A percentile compares a stretch with the other conserved stretches of the same genome.
Conservation (phyloP, 2,888 invertebrate genomes). For the Ennomos quercinarius region DNA sequence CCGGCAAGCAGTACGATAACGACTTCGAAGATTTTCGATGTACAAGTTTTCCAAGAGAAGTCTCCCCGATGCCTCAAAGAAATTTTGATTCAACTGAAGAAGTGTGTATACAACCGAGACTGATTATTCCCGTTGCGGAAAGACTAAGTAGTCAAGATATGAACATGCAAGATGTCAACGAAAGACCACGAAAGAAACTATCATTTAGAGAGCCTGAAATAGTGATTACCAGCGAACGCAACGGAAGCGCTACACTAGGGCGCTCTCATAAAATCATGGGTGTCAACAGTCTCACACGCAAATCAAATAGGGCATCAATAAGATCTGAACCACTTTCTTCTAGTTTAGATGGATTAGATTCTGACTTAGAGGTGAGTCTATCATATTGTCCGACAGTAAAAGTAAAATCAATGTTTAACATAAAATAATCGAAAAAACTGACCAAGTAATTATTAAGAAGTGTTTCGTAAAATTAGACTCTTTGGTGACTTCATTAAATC, state of each 20-base stretch:
- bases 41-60: constrained; percentile 58
- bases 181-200: constrained; percentile 92
- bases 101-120: constrained; percentile 72
- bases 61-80: constrained; percentile 54
- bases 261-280: constrained; percentile 79
- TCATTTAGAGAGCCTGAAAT: constrained; percentile 95
- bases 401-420: too few relatives aligned
- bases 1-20: constrained; percentile 67
- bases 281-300: constrained; percentile 69
- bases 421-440: background rate
- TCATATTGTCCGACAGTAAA: background rate
- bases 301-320: constrained; percentile 65
- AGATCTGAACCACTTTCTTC: constrained; percentile 65
- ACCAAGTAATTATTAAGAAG: constrained; percentile 14
- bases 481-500: constrained; percentile 44
- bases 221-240: constrained; percentile 58
- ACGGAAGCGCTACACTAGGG: constrained; percentile 64
- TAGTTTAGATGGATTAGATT: constrained; percentile 86
- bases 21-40: constrained; percentile 57
- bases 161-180: constrained; percentile 66
- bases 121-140: constrained; percentile 72
- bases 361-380: constrained; percentile 84
- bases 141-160: constrained; percentile 67
- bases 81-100: constrained; percentile 71
- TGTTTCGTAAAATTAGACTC: constrained; percentile 39